phyloP scores from a whole-genome alignment of 2,113 vertebrate species.

The Antennarius striatus region DNA sequence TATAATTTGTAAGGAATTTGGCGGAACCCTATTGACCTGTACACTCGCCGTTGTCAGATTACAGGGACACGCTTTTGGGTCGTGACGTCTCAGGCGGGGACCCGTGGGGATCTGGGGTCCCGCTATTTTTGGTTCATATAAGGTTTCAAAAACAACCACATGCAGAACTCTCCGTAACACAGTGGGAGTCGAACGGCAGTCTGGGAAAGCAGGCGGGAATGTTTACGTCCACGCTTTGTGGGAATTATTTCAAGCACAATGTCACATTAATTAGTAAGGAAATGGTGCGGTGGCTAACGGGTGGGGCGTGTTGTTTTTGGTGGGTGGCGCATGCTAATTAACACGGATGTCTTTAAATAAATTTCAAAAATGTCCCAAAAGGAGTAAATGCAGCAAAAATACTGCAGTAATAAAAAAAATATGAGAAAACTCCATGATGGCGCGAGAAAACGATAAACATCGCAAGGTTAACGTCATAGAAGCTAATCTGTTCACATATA shows the following conservation, averaged over 20 bases:
- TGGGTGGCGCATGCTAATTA: too few species aligned
- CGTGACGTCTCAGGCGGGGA: neutral
- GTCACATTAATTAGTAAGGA: conserved; percentile 13
- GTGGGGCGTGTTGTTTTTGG: neutral
- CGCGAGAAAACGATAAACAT: too few species aligned
- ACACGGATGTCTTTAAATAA: too few species aligned
- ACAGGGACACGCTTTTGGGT: conserved; percentile 44
- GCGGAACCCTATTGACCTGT: neutral
- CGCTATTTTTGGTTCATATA: conserved; percentile 76
- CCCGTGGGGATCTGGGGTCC: conserved; percentile 38
- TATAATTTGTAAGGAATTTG: conserved; percentile 62
- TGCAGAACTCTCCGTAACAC: neutral
- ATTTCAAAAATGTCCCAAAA: too few species aligned
- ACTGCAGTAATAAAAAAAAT: too few species aligned
- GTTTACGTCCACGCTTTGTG: conserved; percentile 24
- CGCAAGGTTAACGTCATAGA: too few species aligned
- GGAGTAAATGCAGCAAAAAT: too few species aligned
- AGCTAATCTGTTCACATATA: too few species aligned
- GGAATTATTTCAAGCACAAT: conserved; percentile 8
- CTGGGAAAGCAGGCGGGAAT: conserved; percentile 11
- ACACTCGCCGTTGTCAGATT: conserved; percentile 35
- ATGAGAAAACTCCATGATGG: too few species aligned
- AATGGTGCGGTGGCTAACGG: neutral
- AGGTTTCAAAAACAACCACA: conserved; percentile 65
- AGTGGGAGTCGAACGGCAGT: conserved; percentile 1